These are phyloP conservation scores for Philhelius pedissequus DNA, from an alignment of 2,888 invertebrate species.

Conservation along the genomic window DNA sequence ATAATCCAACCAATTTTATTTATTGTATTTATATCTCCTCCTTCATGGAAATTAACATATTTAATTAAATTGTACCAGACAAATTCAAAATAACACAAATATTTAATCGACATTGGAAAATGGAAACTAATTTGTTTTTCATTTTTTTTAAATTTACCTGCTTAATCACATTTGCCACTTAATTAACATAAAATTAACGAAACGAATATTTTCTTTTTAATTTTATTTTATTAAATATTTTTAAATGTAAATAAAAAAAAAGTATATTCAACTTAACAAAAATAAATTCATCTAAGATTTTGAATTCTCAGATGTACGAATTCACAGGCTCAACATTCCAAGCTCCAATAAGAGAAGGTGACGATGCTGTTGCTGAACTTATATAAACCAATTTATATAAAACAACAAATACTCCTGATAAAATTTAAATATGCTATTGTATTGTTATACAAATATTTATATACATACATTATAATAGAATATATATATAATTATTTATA, in stretches of 20 bases:
- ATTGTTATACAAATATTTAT: slow-evolving; percentile 50
- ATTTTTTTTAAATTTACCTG: too few relatives aligned
- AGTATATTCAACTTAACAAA: not conserved
- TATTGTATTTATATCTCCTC: too few relatives aligned
- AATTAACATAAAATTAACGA: too few relatives aligned
- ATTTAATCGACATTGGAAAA: too few relatives aligned
- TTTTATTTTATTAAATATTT: not conserved
- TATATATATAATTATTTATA: slow-evolving; percentile 35
- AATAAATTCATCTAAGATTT: not conserved
- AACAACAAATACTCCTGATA: slow-evolving; percentile 29
- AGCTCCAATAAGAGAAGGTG: slow-evolving; percentile 81
- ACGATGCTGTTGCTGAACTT: slow-evolving; percentile 78
- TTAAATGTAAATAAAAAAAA: not conserved
- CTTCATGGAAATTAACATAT: too few relatives aligned
- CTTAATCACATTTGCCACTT: too few relatives aligned
- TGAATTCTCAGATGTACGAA: slow-evolving; percentile 76
- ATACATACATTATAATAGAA: slow-evolving; percentile 9
- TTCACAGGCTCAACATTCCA: slow-evolving; percentile 86
- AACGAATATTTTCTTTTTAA: too few relatives aligned
- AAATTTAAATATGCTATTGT: slow-evolving; percentile 40
- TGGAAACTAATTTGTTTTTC: too few relatives aligned
- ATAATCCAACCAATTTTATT: too few relatives aligned
- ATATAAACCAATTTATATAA: slow-evolving; percentile 73
- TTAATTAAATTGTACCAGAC: too few relatives aligned
- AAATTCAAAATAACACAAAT: too few relatives aligned